Conservation (phyloP, 2,888 invertebrate genomes). For the Amphipoea oculea region DNA sequence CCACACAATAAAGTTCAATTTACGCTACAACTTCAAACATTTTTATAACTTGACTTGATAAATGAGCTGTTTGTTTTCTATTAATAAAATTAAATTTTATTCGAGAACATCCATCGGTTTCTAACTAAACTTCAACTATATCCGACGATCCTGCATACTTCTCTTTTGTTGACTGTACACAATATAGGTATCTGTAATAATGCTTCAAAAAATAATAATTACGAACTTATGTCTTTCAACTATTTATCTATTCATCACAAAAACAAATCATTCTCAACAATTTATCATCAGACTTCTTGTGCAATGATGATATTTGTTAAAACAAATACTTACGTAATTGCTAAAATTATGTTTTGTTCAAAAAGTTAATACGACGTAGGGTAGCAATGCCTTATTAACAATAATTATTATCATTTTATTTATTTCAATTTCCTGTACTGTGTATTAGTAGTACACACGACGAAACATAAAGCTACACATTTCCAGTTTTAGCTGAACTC, state of each 20-base stretch:
- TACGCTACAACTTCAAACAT: no score
- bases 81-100: no score
- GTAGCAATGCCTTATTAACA: conserved; percentile 2
- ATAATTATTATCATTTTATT: background rate
- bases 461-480: no score
- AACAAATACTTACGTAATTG: background rate
- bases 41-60: no score
- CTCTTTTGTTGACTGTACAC: no score
- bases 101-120: no score
- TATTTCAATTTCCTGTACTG: background rate
- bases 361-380: conserved; percentile 17
- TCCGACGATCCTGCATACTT: no score
- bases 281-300: background rate
- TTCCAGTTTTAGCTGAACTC: no score
- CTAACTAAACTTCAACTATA: no score
- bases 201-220: background rate
- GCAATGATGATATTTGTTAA: no score
- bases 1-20: no score
- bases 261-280: background rate
- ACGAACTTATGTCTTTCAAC: background rate
- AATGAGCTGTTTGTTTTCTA: no score
- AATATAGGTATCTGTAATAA: background rate
- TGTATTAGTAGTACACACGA: background rate
- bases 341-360: background rate
- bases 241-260: background rate